Base-by-base conservation (phyloP, 1,140 invertebrate genomes). In the Macrotrachela quadricornifera region DNA sequence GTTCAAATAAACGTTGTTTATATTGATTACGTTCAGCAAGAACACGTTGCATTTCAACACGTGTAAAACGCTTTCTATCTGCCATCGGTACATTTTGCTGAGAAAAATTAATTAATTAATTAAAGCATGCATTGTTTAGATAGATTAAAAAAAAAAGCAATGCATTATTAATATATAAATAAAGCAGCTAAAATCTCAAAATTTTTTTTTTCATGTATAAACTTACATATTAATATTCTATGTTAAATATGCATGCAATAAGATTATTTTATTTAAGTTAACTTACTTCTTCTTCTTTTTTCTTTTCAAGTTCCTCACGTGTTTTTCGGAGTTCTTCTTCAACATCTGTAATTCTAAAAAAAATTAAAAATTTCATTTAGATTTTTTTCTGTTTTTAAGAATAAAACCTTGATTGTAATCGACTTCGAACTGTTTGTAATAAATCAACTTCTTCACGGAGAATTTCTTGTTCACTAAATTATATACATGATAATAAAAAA, bases 21-120 rank as follows among this genome's bases (percentile, higher is more conserved):
- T 92, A 95, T 62, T 94, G 86, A 74, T 99, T 99, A 38, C 91
- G 74, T 69, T 99, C 92, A 88, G 96, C 94, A 0, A 97, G 74
- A n/a, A 97, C 91, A 36, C 92, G 74, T 0, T 91, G 90, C 92
- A 97, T 97, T 68, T 99, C 94, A 0, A 95, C 83, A 37, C 94
- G 77, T 0, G 92, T 97, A 69, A 99, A 99, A 46, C 88, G 76
- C 62, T 94, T 91, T 14, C 91, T 76, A 67, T 95, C 88, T 14
- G 88, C 84, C 77, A 94, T 79, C 1, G 91, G 88, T 1, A 95
- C 81, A 66, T 94, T 87, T 50, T 88, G 82, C 70, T 87, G 55
- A 37, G 39, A 50, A 36, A 17, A 55, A 18, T 15, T 37, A 38
- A 49, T 30, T 14, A n/a, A n/a, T n/a, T n/a, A n/a, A n/a, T n/a